A percentile compares a stretch with the other conserved stretches of the same genome.
Conservation (phyloP, 2,888 invertebrate species). For the Acronicta aceris region DNA sequence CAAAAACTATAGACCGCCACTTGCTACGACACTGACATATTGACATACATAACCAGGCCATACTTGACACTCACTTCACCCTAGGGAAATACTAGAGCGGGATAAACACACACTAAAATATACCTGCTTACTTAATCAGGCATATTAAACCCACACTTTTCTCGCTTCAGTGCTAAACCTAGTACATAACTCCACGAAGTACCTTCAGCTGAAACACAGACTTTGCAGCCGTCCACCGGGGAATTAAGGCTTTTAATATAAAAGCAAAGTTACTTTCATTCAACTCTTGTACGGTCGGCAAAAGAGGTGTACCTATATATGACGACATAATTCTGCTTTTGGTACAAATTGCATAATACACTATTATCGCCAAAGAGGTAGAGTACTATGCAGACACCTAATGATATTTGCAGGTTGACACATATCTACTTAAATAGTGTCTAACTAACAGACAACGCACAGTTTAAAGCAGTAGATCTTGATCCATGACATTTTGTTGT, state of each 20-base stretch:
- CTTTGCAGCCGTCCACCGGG: constrained; percentile 40
- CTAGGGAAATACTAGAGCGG: constrained; percentile 18
- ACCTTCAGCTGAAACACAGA: constrained; percentile 30
- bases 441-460: too few species aligned
- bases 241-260: constrained; percentile 57
- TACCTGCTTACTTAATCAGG: constrained; percentile 12
- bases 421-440: too few species aligned
- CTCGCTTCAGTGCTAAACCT: constrained; percentile 34
- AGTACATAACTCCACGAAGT: constrained; percentile 40
- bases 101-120: constrained; percentile 11
- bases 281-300: constrained; percentile 30
- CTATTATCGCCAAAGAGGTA: too few species aligned
- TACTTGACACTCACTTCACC: background rate
- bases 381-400: too few species aligned
- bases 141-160: constrained; percentile 41
- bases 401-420: too few species aligned
- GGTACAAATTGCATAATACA: too few species aligned
- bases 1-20: too few species aligned
- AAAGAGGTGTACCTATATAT: too few species aligned
- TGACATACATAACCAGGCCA: background rate
- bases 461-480: too few species aligned
- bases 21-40: too few species aligned
- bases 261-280: constrained; percentile 56
- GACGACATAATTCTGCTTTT: too few species aligned
- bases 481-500: too few species aligned